Evolutionary conservation across 2,113 vertebrate genomes (phyloP).

Genomic region (Bagarius yarrelli): DNA sequence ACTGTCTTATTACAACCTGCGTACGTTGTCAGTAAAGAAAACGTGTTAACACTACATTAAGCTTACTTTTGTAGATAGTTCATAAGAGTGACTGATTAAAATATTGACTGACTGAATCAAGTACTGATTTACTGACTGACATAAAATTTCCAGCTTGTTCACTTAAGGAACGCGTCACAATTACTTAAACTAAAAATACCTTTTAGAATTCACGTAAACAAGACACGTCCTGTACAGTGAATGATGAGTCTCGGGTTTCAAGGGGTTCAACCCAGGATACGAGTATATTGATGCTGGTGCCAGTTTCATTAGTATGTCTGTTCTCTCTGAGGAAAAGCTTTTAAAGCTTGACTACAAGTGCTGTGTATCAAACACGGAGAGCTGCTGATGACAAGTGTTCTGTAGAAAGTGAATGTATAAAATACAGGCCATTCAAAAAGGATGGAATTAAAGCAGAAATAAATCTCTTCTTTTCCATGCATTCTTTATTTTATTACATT

Average conservation of each 20-base stretch:
- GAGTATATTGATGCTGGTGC: not conserved
- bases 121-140: not conserved
- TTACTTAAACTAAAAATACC: not conserved
- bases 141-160: not conserved
- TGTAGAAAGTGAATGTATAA: not conserved
- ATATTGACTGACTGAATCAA: not conserved
- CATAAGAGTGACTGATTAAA: not conserved
- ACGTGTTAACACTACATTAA: too few species aligned
- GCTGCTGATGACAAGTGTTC: not conserved
- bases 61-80: too few species aligned
- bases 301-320: constrained; percentile 3
- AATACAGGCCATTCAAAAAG: not conserved
- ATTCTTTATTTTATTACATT: not conserved
- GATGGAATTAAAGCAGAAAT: not conserved
- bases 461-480: not conserved
- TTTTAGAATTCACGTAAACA: not conserved
- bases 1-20: too few species aligned
- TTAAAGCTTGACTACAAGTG: constrained; percentile 20
- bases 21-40: too few species aligned
- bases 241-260: not conserved
- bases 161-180: not conserved
- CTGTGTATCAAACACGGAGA: constrained; percentile 4
- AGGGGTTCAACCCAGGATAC: not conserved
- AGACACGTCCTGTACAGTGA: not conserved
- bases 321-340: not conserved